phyloP scores from a whole-genome alignment of 2,888 invertebrate genomes.

The Lymantria monacha region DNA sequence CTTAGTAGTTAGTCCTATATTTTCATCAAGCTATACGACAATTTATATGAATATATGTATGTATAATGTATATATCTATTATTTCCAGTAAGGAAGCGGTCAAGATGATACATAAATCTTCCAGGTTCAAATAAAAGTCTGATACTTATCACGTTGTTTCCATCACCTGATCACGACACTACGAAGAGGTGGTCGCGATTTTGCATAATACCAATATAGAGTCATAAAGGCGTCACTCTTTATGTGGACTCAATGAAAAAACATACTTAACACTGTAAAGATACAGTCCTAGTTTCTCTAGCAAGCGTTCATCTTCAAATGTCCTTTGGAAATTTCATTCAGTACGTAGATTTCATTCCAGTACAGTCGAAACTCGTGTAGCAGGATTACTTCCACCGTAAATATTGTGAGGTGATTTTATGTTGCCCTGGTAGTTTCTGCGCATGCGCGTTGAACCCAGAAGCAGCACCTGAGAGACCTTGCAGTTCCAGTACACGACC shows the following conservation, averaged over 20 bases:
- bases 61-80: too few relatives aligned
- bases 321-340: slow-evolving; percentile 1
- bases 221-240: slow-evolving; percentile 30
- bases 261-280: not conserved
- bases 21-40: too few relatives aligned
- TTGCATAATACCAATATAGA: slow-evolving; percentile 39
- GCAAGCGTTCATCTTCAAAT: not conserved
- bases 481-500: slow-evolving; percentile 43
- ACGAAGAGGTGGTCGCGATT: slow-evolving; percentile 34
- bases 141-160: slow-evolving; percentile 35
- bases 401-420: slow-evolving; percentile 28
- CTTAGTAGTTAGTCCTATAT: too few relatives aligned
- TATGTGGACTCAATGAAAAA: not conserved
- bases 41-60: too few relatives aligned
- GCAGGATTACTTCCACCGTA: slow-evolving; percentile 16
- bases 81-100: too few relatives aligned
- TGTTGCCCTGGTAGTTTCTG: slow-evolving; percentile 29
- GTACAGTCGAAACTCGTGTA: slow-evolving; percentile 30
- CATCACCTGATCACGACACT: slow-evolving; percentile 35
- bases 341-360: slow-evolving; percentile 1
- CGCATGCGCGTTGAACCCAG: slow-evolving; percentile 63
- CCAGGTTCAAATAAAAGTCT: slow-evolving; percentile 17
- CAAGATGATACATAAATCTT: not conserved
- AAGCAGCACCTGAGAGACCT: slow-evolving; percentile 46
- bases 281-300: not conserved